Percentiles rank a stretch among this genome's conserved stretches.
Evolutionary conservation across 1,140 invertebrate genomes (phyloP).

Genomic region (Solenopsis invicta): DNA sequence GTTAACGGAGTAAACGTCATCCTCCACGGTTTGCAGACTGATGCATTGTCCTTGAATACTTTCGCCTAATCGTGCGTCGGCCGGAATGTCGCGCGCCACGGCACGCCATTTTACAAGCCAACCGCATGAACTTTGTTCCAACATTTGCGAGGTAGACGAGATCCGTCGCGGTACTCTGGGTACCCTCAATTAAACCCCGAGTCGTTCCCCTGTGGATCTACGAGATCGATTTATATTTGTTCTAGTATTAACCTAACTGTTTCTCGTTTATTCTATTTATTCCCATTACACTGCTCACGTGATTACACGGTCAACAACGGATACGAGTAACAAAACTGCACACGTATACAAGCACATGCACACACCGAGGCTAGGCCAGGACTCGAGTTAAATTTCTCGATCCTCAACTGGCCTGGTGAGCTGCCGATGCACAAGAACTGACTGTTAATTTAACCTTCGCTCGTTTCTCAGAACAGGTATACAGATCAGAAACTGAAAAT

Average conservation of each 20-base stretch:
- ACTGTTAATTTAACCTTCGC: constrained; percentile 38
- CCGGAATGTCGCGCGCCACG: constrained; percentile 51
- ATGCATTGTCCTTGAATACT: constrained; percentile 77
- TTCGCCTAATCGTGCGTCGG: constrained; percentile 74
- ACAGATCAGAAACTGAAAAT: not conserved
- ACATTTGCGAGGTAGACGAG: constrained; percentile 5
- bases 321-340: not conserved
- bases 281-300: not conserved
- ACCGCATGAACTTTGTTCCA: constrained; percentile 27
- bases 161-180: not conserved
- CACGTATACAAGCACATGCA: not conserved
- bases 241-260: constrained; percentile 36
- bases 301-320: constrained; percentile 13
- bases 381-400: constrained; percentile 1
- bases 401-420: constrained; percentile 28
- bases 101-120: constrained; percentile 72
- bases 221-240: constrained; percentile 18
- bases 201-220: not conserved
- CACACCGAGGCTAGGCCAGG: not conserved
- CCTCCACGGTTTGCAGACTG: constrained; percentile 50
- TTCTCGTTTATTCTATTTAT: constrained; percentile 29
- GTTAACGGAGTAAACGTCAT: constrained; percentile 64
- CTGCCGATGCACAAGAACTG: constrained; percentile 10
- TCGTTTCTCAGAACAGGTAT: constrained; percentile 31
- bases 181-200: not conserved